Conservation (phyloP, 2,113 vertebrate genomes). For the Haemorhous mexicanus region DNA sequence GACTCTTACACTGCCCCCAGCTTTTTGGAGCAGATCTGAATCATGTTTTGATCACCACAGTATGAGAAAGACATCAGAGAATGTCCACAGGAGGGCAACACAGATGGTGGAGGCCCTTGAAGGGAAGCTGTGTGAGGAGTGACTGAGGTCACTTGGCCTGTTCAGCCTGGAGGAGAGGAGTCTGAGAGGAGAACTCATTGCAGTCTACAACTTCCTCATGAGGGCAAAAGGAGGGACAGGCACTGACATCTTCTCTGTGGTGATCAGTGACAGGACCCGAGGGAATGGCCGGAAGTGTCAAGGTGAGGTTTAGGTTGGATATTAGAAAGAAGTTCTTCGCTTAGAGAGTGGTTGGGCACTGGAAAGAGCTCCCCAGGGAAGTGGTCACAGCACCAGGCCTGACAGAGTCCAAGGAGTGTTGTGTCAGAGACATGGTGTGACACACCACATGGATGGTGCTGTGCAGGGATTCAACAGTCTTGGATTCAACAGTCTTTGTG, state of each 20-base stretch:
- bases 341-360: background rate
- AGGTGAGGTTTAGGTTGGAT: background rate
- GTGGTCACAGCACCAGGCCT: background rate
- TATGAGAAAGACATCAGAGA: background rate
- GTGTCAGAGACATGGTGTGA: background rate
- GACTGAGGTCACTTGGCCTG: background rate
- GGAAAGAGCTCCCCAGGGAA: background rate
- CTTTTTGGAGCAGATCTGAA: background rate
- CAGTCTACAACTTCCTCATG: background rate
- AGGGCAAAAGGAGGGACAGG: background rate
- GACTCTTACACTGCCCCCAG: background rate
- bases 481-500: background rate
- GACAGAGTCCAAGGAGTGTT: background rate
- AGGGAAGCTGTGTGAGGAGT: background rate
- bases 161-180: background rate
- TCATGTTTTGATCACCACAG: rapidly evolving
- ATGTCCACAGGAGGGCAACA: background rate
- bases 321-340: background rate
- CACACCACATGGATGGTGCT: too few relatives aligned
- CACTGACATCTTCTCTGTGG: background rate
- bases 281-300: background rate
- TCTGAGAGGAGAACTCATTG: background rate
- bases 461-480: background rate
- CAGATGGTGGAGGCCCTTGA: background rate
- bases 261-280: background rate